Conservation (phyloP, 2,797 vertebrate genomes). For the Presbytis comata region DNA sequence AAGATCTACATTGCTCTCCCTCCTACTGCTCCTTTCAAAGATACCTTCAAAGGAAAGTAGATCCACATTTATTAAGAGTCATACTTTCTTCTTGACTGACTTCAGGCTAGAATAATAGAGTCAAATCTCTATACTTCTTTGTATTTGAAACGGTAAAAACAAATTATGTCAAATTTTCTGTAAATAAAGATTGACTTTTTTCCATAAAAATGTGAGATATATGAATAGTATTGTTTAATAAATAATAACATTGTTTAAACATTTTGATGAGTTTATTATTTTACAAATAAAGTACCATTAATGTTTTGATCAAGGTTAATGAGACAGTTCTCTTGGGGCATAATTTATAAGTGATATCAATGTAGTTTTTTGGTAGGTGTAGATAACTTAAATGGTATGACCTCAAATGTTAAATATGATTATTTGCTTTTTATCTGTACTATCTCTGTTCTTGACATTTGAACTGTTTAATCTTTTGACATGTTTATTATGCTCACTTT, state of each 20-base stretch:
- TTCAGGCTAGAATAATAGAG: constrained; percentile 53
- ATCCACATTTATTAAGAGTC: constrained; percentile 12
- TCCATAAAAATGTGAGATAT: constrained; percentile 14
- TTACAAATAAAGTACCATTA: constrained; percentile 68
- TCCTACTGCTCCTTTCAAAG: constrained; percentile 53
- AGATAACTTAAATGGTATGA: constrained; percentile 73
- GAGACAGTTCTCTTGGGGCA: constrained; percentile 62
- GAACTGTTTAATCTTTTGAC: constrained; percentile 52
- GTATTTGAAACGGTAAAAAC: constrained; percentile 53
- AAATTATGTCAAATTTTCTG: constrained; percentile 42
- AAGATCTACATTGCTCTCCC: not conserved
- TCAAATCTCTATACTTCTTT: constrained; percentile 2
- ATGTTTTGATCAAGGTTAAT: constrained; percentile 74
- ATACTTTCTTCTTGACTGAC: constrained; percentile 51
- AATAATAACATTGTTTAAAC: constrained; percentile 61
- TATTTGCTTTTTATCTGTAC: constrained; percentile 42
- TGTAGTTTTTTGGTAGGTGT: constrained; percentile 35
- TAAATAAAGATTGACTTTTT: constrained; percentile 32
- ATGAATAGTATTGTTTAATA: constrained; percentile 59
- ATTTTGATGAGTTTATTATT: constrained; percentile 69
- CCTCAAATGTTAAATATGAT: constrained; percentile 77
- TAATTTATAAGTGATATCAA: constrained; percentile 74
- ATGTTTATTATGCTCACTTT: constrained; percentile 37
- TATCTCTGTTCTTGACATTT: constrained; percentile 63
- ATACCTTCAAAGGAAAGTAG: constrained; percentile 56